phyloP scores from a whole-genome alignment of 2,113 vertebrate genomes.

The Syrrhaptes paradoxus region DNA sequence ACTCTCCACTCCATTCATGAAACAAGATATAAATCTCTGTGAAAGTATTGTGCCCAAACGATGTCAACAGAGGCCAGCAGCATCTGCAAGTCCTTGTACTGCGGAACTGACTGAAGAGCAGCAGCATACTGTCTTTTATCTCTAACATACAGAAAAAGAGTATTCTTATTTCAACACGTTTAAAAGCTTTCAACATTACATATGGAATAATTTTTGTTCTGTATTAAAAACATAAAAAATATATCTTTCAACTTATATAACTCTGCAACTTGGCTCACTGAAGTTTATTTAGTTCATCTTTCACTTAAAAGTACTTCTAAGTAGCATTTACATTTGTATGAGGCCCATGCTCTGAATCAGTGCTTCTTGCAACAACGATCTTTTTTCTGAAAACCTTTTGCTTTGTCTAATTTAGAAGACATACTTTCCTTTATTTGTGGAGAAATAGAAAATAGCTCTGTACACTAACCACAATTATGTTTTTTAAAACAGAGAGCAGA shows the following conservation, averaged over 20 bases:
- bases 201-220: not conserved
- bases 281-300: not conserved
- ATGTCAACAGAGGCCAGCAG: not conserved
- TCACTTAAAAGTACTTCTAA: not conserved
- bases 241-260: not conserved
- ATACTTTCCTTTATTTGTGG: not conserved
- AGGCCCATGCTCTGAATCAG: not conserved
- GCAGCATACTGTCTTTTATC: not conserved
- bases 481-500: not conserved
- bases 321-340: not conserved
- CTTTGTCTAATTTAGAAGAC: not conserved
- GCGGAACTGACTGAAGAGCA: slow-evolving; percentile 1
- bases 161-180: not conserved
- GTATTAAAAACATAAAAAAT: not conserved
- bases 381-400: not conserved
- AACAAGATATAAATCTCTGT: slow-evolving; percentile 9
- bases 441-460: not conserved
- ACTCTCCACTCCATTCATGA: not conserved
- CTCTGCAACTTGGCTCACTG: not conserved
- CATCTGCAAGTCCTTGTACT: slow-evolving; percentile 21
- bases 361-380: not conserved
- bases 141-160: not conserved
- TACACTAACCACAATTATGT: not conserved
- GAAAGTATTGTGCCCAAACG: not conserved
- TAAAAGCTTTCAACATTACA: not conserved